Conservation (phyloP, 2,888 invertebrate genomes). For the Drosophila bunnanda region DNA sequence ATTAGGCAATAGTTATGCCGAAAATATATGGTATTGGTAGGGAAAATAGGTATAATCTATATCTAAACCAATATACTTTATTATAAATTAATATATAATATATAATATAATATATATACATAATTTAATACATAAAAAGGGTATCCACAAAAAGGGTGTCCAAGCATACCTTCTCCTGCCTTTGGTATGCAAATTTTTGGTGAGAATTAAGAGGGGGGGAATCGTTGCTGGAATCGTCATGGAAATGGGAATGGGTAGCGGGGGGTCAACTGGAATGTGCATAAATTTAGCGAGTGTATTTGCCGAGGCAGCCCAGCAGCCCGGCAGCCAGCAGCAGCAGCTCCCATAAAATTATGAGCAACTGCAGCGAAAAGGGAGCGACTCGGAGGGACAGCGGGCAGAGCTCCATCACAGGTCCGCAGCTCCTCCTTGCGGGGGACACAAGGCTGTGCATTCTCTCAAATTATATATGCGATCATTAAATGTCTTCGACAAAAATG, state of each 20-base stretch:
- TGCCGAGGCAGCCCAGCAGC: conserved; percentile 55
- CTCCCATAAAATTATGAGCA: conserved; percentile 81
- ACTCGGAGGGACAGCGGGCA: not conserved
- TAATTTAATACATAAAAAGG: not conserved
- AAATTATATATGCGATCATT: conserved; percentile 82
- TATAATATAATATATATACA: not conserved
- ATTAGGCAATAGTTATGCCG: no score
- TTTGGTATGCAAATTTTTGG: conserved; percentile 73
- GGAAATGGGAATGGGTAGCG: conserved; percentile 19
- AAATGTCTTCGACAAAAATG: conserved; percentile 81
- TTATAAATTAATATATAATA: no score
- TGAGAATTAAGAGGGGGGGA: conserved; percentile 8
- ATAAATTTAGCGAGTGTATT: conserved; percentile 80
- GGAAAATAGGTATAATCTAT: no score
- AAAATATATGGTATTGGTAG: no score
- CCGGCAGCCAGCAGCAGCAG: conserved; percentile 46
- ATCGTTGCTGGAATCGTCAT: conserved; percentile 8
- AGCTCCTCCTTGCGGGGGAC: conserved; percentile 20
- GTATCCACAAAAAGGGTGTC: not conserved
- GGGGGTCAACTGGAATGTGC: conserved; percentile 75
- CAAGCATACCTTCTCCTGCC: not conserved
- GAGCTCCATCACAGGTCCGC: conserved; percentile 28
- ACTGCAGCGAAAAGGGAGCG: conserved; percentile 55
- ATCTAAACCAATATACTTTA: no score
- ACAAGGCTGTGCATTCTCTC: conserved; percentile 65